A percentile compares a stretch with the other conserved stretches of the same genome.
phyloP scores from a whole-genome alignment of 1,140 invertebrate species.

The Aphis gossypii region DNA sequence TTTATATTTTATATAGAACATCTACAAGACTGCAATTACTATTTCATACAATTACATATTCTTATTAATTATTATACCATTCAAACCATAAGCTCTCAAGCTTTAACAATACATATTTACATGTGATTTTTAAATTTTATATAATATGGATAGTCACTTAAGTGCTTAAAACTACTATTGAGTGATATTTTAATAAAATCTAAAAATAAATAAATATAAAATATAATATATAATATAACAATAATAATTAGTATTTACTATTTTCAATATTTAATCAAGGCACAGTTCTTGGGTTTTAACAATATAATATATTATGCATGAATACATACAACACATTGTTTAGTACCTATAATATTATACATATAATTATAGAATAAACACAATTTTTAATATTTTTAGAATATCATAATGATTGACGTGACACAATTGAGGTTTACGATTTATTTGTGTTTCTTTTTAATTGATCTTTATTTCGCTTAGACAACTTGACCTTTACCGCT shows the following conservation, averaged over 20 bases:
- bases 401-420: neutral
- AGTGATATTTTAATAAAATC: neutral
- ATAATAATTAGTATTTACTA: neutral
- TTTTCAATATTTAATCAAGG: neutral
- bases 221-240: neutral
- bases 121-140: neutral
- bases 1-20: conserved; percentile 7
- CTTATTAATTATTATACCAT: neutral
- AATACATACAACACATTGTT: neutral
- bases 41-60: neutral
- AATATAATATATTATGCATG: neutral
- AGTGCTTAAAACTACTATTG: neutral
- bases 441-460: neutral
- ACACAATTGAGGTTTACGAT: neutral
- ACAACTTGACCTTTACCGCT: neutral
- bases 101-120: neutral
- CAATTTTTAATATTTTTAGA: neutral
- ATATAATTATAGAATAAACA: neutral
- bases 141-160: neutral
- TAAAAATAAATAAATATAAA: neutral
- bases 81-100: neutral
- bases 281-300: neutral
- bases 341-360: neutral
- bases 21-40: neutral
- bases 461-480: neutral